These are phyloP conservation scores for Teleogryllus occipitalis DNA, from an alignment of 1,140 invertebrate genomes.

Conservation along the genomic window DNA sequence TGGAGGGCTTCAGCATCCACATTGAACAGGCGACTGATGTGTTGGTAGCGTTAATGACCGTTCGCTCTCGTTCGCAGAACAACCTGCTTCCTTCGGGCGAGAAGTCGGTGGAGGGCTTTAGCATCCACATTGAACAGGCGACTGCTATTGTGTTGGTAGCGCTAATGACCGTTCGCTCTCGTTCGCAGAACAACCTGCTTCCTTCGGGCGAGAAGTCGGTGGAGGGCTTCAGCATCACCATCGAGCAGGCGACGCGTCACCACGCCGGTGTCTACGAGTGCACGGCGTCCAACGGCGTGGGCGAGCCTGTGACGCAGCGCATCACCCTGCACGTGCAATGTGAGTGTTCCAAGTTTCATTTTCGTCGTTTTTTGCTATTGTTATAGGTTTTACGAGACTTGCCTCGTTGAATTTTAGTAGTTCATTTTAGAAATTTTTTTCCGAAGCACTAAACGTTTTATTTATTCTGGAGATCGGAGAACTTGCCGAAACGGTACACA, in stretches of 20 bases:
- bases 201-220: slow-evolving; percentile 35
- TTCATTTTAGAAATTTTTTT: no score
- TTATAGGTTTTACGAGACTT: no score
- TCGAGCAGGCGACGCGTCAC: slow-evolving; percentile 51
- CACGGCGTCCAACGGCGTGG: slow-evolving; percentile 58
- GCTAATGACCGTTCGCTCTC: slow-evolving; percentile 28
- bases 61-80: no score
- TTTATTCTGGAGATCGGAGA: no score
- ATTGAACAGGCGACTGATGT: no score
- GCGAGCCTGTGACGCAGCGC: slow-evolving; percentile 50
- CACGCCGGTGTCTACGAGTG: slow-evolving; percentile 58
- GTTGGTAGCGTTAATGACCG: no score
- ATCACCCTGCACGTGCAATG: slow-evolving; percentile 54
- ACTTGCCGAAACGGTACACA: no score
- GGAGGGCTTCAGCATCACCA: slow-evolving; percentile 53
- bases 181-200: slow-evolving; percentile 33
- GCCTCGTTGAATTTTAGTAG: no score
- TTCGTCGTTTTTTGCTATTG: no score
- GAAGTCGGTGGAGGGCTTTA: slow-evolving; percentile 44
- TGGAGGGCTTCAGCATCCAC: no score
- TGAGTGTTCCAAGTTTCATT: slow-evolving; percentile 34
- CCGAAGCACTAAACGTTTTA: no score
- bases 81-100: slow-evolving; percentile 35
- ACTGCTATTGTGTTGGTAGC: no score
- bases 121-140: slow-evolving; percentile 52